Evolutionary conservation across 1,140 invertebrate species (phyloP).

Genomic region (Magallana ariakensis): DNA sequence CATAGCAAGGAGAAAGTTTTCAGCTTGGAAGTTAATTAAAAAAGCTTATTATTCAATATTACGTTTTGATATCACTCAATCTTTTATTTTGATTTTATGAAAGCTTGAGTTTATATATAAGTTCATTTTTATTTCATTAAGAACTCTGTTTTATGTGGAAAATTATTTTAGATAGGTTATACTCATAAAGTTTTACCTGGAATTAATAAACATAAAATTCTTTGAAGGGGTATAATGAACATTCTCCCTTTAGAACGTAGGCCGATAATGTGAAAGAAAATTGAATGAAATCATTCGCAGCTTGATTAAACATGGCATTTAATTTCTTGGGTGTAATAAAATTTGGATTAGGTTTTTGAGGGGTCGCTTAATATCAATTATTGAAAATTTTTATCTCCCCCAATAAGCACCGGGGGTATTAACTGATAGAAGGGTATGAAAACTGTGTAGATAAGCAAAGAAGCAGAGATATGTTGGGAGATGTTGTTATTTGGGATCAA

Average conservation of each 20-base stretch:
- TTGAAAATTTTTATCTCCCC: neutral
- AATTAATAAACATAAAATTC: neutral
- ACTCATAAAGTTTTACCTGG: neutral
- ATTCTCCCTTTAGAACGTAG: neutral
- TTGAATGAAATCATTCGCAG: conserved; percentile 6
- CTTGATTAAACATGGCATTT: conserved; percentile 3
- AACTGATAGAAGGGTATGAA: neutral
- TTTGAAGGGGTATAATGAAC: neutral
- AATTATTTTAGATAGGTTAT: no score
- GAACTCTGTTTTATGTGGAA: no score
- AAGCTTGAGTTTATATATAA: no score
- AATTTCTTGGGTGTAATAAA: neutral
- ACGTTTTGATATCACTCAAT: no score
- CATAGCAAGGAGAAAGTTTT: no score
- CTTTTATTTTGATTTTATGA: no score
- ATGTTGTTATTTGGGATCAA: neutral
- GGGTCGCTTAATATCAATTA: conserved; percentile 34
- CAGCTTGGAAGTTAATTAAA: no score
- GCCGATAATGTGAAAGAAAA: neutral
- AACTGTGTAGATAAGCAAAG: neutral
- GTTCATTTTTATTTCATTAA: no score
- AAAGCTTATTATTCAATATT: no score
- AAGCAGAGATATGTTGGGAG: neutral
- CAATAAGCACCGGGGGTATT: neutral
- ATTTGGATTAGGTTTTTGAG: conserved; percentile 7